Base-by-base conservation (phyloP, 2,888 invertebrate genomes). In the Platycheirus rosarum region DNA sequence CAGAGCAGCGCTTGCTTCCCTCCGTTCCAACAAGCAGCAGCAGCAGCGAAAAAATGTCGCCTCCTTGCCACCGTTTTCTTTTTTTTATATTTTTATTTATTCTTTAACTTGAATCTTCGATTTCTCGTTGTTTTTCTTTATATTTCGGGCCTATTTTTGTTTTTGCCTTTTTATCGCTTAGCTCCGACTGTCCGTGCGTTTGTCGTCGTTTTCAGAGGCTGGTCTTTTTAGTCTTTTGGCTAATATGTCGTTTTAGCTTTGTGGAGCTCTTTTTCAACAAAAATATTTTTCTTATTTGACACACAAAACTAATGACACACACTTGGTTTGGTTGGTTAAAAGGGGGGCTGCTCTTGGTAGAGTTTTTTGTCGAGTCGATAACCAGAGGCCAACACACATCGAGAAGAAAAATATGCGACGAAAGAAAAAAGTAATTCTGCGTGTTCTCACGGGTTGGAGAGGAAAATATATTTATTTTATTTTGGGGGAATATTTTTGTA, bases 301-400 rank as follows among this genome's bases (percentile, higher is more conserved):
- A 82, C 82, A 82, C 80, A 82, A 82, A 82, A 82, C 80, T 76
- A 82, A 82, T 82, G 82, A 77, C 82, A 82, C 77, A 82, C 82
- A 82, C 82, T 82, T 63, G 20, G 32, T 62, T 57, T 37, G 55
- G 23, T 57, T 40, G 57, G 57, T 57, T 57, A 40, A 57, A n/a
- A 23, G 57, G 57, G 57, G 40, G 40, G 16, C 63, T 60, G 68
- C 66, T 57, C 60, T 60, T 60, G 60, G 60, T 44, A 60, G 57
- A 57, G 57, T 57, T 57, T 60, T 35, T 60, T 60, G 60, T 29
- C 60, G 57, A 55, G 74, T 76, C 77, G 82, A 82, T 77, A 77
- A 66, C 71, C 57, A 57, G 57, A 77, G 77, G 82, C 82, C 82
- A 73, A 71, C 71, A 77, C 76, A 76, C 55, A 51, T 35, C 35